These are phyloP conservation scores for Triops longicaudatus DNA, from an alignment of 1,140 invertebrate species.

Conservation along the genomic window DNA sequence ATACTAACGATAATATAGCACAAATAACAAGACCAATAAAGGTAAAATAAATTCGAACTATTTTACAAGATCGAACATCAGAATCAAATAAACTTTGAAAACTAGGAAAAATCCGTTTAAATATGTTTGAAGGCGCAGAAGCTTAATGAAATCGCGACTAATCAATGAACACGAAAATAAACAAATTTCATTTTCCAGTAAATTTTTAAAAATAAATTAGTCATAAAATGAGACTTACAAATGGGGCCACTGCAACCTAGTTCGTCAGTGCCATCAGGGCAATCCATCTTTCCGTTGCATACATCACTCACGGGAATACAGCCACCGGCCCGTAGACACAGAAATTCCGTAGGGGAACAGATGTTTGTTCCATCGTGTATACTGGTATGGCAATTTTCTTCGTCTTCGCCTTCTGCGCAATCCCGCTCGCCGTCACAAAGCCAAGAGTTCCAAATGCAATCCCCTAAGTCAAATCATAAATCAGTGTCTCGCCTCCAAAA, in stretches of 20 bases:
- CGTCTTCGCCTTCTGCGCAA: conserved; percentile 53
- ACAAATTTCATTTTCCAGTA: too few relatives aligned
- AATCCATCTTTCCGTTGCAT: conserved; percentile 61
- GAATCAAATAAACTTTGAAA: too few relatives aligned
- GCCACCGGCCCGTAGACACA: conserved; percentile 57
- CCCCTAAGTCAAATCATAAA: conserved; percentile 40
- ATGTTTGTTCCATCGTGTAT: conserved; percentile 34
- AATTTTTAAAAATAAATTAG: neutral
- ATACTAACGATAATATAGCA: too few relatives aligned
- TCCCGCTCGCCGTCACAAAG: conserved; percentile 59
- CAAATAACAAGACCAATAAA: too few relatives aligned
- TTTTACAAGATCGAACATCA: too few relatives aligned
- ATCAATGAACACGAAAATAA: too few relatives aligned
- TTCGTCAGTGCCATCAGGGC: conserved; percentile 73
- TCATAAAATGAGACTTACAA: conserved; percentile 10
- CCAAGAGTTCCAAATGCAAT: conserved; percentile 64
- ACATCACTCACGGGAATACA: conserved; percentile 55
- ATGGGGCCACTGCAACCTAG: conserved; percentile 34
- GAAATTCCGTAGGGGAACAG: conserved; percentile 55
- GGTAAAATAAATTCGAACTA: too few relatives aligned
- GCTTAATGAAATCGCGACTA: too few relatives aligned
- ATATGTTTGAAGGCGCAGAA: too few relatives aligned
- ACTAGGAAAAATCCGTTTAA: too few relatives aligned
- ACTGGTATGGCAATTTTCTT: conserved; percentile 41
- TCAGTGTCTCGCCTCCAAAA: neutral